Evolutionary conservation across 2,113 vertebrate genomes (phyloP).

Genomic region (Dasypus novemcinctus): DNA sequence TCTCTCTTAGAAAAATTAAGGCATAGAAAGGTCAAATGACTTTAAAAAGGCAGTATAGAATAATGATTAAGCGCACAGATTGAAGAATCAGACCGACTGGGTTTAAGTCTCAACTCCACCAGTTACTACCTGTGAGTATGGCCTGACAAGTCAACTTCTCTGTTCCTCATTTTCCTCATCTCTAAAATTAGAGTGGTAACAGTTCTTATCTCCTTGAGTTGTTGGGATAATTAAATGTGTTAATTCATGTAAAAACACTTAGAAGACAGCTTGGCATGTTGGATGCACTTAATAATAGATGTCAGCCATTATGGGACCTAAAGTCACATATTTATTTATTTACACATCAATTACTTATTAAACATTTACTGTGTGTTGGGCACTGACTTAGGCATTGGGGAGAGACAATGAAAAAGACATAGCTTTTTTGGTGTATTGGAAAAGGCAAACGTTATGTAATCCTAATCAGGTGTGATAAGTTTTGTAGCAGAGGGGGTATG

Average conservation of each 20-base stretch:
- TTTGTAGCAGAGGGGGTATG: not conserved
- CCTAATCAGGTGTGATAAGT: not conserved
- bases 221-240: not conserved
- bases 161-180: not conserved
- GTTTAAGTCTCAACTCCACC: not conserved
- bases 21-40: not conserved
- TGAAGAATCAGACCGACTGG: not conserved
- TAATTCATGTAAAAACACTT: not conserved
- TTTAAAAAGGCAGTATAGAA: not conserved
- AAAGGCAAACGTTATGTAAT: not conserved
- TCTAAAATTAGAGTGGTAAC: not conserved
- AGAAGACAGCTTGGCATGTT: not conserved
- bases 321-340: not conserved
- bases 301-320: not conserved
- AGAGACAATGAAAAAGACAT: not conserved
- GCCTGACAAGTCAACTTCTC: not conserved
- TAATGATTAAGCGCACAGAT: not conserved
- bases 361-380: not conserved
- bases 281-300: not conserved
- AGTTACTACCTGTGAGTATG: not conserved
- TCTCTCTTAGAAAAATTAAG: slow-evolving; percentile 15
- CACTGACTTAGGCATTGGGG: not conserved
- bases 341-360: not conserved
- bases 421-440: not conserved
- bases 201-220: not conserved